Base-by-base conservation (phyloP, 2,888 invertebrate species). In the Andrena camellia region DNA sequence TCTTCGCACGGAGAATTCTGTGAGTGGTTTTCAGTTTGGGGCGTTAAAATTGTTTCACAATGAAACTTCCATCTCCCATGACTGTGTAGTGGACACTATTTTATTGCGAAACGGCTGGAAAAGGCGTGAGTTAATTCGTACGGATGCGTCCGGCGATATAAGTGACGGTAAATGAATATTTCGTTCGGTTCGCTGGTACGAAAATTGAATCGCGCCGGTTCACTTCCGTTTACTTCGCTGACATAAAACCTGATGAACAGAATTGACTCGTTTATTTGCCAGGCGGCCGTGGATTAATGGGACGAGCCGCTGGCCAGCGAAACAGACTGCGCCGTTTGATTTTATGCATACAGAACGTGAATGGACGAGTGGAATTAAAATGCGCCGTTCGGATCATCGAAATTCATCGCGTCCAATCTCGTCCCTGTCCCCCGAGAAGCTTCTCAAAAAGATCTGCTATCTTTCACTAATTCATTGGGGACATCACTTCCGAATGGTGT, bases 221-320 rank as follows among this genome's bases (percentile, higher is more conserved):
- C 69, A 26, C 52, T 68, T 75, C 59, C 50, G 69, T 50, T 75
- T 75, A 69, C 60, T 52, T 52, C 69, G 10, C 62, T 35, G 69
- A 29, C 35, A 50, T 62, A 69, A 75, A 69, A 29, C 35, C 35
- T 52, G 75, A 75, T 69, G 69, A 75, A 69, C 62, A 23, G 69
- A 69, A 68, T 69, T 69, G 33, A 35, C 75, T 69, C 69, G 52
- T 75, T 69, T 75, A 35, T 69, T 75, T 54, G 60, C 29, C 20
- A 20, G n/a, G 13, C n/a, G 33, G 33, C 60, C 20, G 17, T n/a
- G 69, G 48, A 69, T 68, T 75, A 68, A 75, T 69, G 60, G 69
- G 33, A 35, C 50, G 26, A 54, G 26, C 13, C 23, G 42, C 50
- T 60, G 10, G 8, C 17, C 17, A 20, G 52, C 31, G 48, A 75